These are phyloP conservation scores for Hemichromis elongatus DNA, from an alignment of 2,113 vertebrate genomes.

Conservation along the genomic window DNA sequence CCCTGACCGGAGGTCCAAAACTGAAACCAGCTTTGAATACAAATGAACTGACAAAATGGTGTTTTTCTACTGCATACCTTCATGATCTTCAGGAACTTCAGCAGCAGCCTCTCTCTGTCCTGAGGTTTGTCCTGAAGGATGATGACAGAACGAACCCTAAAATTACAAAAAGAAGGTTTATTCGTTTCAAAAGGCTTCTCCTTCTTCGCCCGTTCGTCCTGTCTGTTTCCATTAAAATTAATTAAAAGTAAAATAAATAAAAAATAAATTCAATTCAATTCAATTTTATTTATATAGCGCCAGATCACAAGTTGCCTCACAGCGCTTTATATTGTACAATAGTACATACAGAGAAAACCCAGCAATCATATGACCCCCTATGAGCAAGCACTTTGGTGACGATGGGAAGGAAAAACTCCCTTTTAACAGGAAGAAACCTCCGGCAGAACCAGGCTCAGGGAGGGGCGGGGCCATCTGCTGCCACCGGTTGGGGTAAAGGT, in stretches of 20 bases:
- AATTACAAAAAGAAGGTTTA: background rate
- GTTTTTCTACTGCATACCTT: constrained; percentile 73
- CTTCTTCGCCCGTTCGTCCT: background rate
- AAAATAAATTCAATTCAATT: too few species aligned
- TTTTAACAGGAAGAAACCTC: too few species aligned
- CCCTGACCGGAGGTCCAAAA: background rate
- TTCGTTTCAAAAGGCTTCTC: background rate
- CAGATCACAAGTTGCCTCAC: too few species aligned
- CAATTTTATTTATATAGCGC: too few species aligned
- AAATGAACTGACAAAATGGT: background rate
- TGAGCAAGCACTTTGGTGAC: too few species aligned
- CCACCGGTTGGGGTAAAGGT: too few species aligned
- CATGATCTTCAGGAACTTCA: constrained; percentile 96
- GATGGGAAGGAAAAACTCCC: too few species aligned
- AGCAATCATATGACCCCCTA: too few species aligned
- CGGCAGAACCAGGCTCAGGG: too few species aligned
- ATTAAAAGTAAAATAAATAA: background rate
- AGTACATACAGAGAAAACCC: too few species aligned
- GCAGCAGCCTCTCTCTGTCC: constrained; percentile 86
- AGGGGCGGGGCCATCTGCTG: too few species aligned
- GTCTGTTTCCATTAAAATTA: background rate
- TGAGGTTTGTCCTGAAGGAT: constrained; percentile 93
- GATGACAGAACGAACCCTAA: constrained; percentile 93
- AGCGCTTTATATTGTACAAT: too few species aligned
- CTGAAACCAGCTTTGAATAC: background rate